phyloP scores from a whole-genome alignment of 2,888 invertebrate species.

The Scaptomyza caliginosa region DNA sequence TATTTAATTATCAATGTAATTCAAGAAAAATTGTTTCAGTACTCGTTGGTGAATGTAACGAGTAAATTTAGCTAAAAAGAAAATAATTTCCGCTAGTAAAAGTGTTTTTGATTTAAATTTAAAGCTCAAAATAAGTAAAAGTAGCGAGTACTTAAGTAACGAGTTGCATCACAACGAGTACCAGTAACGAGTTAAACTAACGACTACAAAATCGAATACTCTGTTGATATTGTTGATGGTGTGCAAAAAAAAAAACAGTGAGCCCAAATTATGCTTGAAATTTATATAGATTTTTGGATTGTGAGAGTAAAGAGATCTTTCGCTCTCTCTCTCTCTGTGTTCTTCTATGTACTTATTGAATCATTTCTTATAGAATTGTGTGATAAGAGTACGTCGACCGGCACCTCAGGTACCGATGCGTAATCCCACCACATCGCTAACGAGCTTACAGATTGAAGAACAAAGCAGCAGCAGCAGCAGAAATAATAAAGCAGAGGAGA shows the following conservation, averaged over 20 bases:
- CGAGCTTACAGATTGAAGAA: conserved; percentile 20
- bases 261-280: neutral
- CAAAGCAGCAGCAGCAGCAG: neutral
- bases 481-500: conserved; percentile 10
- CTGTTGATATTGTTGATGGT: neutral
- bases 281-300: neutral
- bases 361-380: conserved; percentile 50
- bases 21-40: too few relatives aligned
- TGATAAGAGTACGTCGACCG: conserved; percentile 61
- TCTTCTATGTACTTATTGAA: neutral
- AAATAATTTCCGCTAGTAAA: too few relatives aligned
- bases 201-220: neutral
- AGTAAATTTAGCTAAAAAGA: too few relatives aligned
- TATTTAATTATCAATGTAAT: too few relatives aligned
- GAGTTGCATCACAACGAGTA: too few relatives aligned
- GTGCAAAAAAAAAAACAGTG: too few relatives aligned
- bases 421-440: conserved; percentile 66
- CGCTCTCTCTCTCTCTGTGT: neutral
- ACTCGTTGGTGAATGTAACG: too few relatives aligned
- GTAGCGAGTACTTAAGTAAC: too few relatives aligned
- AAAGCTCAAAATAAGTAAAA: too few relatives aligned
- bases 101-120: too few relatives aligned
- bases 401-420: conserved; percentile 68
- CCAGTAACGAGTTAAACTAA: neutral
- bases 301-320: conserved; percentile 6